Percentiles rank a stretch among this genome's conserved stretches.
These are phyloP conservation scores for Ichneumoninae sp. DNA, from an alignment of 2,888 invertebrate species.

Conservation along the genomic window DNA sequence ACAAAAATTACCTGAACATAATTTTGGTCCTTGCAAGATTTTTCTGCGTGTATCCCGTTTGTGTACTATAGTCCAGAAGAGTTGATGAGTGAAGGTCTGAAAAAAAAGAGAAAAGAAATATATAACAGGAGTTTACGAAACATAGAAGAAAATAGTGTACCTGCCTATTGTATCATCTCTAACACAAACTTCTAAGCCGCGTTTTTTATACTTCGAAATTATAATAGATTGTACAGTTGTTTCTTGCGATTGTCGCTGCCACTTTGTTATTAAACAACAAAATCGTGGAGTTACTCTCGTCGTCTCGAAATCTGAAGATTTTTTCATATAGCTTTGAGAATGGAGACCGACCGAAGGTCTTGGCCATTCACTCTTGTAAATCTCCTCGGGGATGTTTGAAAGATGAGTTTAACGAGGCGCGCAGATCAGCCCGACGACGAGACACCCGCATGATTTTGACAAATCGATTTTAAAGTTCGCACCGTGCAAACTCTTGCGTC, in stretches of 20 bases:
- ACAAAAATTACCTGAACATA: constrained; percentile 1
- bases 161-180: constrained; percentile 55
- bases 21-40: constrained; percentile 24
- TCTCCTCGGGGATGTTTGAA: neutral
- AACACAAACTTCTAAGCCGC: constrained; percentile 24
- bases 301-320: constrained; percentile 22
- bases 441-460: constrained; percentile 46
- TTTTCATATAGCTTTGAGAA: constrained; percentile 13
- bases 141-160: constrained; percentile 61
- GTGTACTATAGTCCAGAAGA: constrained; percentile 27
- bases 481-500: neutral
- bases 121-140: constrained; percentile 39
- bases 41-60: constrained; percentile 20
- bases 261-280: constrained; percentile 31
- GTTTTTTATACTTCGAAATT: constrained; percentile 59
- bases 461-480: constrained; percentile 49
- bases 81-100: neutral
- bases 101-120: neutral
- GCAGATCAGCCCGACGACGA: neutral
- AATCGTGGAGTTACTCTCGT: constrained; percentile 4
- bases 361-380: constrained; percentile 5
- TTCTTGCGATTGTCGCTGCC: constrained; percentile 35
- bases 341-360: neutral
- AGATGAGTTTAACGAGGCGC: neutral
- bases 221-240: constrained; percentile 47